A percentile compares a stretch with the other conserved stretches of the same genome.
Evolutionary conservation across 1,140 invertebrate species (phyloP).

Genomic region (Bombus difficillimus): DNA sequence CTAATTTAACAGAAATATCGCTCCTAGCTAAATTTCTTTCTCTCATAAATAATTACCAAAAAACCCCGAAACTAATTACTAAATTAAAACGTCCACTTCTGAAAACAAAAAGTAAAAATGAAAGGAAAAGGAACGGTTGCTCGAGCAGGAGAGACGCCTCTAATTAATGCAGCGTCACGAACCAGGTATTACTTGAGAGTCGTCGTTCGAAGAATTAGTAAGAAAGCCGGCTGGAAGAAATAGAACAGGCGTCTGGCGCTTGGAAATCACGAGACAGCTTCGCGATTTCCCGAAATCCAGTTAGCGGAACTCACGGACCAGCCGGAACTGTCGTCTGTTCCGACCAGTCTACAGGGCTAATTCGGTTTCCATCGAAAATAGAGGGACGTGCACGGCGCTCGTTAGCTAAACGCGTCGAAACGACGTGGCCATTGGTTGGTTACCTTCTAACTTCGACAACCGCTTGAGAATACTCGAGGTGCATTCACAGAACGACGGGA

Average conservation of each 20-base stretch:
- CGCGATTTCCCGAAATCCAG: conserved; percentile 58
- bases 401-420: conserved; percentile 57
- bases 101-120: neutral
- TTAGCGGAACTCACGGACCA: conserved; percentile 37
- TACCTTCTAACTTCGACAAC: conserved; percentile 55
- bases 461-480: conserved; percentile 50
- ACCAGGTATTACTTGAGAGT: neutral
- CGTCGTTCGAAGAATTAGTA: neutral
- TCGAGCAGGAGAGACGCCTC: neutral
- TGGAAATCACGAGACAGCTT: conserved; percentile 47
- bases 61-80: neutral
- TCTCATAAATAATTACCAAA: neutral
- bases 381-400: conserved; percentile 52
- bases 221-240: neutral
- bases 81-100: too few species aligned
- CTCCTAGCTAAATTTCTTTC: too few species aligned
- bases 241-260: neutral
- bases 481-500: conserved; percentile 47
- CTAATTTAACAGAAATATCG: too few species aligned
- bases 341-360: conserved; percentile 38
- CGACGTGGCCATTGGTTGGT: conserved; percentile 16
- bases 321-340: conserved; percentile 34
- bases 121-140: neutral
- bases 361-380: conserved; percentile 66
- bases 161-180: conserved; percentile 19